phyloP scores from a whole-genome alignment of 2,888 invertebrate species.

The Thecophora atra region DNA sequence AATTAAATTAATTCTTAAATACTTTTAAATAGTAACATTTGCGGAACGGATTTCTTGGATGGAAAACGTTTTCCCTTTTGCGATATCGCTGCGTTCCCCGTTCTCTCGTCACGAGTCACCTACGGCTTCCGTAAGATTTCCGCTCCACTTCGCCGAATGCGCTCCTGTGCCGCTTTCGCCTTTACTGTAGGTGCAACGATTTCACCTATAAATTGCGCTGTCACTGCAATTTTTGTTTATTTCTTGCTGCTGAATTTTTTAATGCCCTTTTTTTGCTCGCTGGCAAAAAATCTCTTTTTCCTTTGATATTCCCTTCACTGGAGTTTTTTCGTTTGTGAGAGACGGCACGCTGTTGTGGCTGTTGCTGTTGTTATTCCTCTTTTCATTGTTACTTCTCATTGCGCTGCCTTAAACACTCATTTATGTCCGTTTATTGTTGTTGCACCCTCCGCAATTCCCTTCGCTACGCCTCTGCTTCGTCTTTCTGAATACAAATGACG shows the following conservation, averaged over 20 bases:
- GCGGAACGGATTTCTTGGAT: no score
- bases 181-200: constrained; percentile 5
- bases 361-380: constrained; percentile 1
- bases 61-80: no score
- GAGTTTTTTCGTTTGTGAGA: no score
- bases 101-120: background rate
- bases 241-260: constrained; percentile 14
- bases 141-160: constrained; percentile 1
- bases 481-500: constrained; percentile 30
- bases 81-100: no score
- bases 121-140: no score
- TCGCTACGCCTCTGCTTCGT: constrained; percentile 1
- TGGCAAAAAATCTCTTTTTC: background rate
- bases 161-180: constrained; percentile 11
- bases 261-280: constrained; percentile 5
- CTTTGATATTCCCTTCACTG: background rate
- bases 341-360: constrained; percentile 4
- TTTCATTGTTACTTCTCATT: background rate
- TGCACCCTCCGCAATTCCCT: no score
- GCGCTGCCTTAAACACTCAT: constrained; percentile 28
- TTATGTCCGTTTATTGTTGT: constrained; percentile 27
- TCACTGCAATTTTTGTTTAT: constrained; percentile 22
- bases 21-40: no score
- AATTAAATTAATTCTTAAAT: no score
- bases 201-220: constrained; percentile 28